phyloP scores from a whole-genome alignment of 2,113 vertebrate genomes.

The Cisticola juncidis region DNA sequence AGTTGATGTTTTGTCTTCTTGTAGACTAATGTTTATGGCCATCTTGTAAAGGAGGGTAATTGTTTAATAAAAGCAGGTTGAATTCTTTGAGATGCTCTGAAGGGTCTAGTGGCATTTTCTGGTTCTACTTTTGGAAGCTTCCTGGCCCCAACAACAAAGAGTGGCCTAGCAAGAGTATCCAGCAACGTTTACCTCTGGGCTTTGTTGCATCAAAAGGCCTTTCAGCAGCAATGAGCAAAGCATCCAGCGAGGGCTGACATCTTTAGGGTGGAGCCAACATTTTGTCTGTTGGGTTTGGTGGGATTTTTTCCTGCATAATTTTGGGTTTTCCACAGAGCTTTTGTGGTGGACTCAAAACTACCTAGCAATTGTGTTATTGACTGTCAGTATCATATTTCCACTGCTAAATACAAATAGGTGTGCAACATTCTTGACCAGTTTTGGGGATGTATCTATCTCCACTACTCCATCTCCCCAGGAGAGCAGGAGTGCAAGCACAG shows the following conservation, averaged over 20 bases:
- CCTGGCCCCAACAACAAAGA: neutral
- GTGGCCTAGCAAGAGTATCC: neutral
- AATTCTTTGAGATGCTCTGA: neutral
- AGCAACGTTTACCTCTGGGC: neutral
- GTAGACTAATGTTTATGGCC: neutral
- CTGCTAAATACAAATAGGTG: neutral
- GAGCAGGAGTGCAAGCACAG: fast-evolving
- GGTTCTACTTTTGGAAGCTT: neutral
- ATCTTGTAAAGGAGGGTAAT: neutral
- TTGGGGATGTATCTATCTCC: no score
- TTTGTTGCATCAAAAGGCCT: neutral
- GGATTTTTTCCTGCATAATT: neutral
- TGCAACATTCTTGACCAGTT: neutral
- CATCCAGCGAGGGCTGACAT: neutral
- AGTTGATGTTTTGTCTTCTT: neutral
- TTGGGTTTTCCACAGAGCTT: neutral
- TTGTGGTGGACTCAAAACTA: neutral
- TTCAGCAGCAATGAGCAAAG: neutral
- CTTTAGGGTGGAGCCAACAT: neutral
- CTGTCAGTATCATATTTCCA: neutral
- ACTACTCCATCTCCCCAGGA: neutral
- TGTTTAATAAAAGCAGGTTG: neutral
- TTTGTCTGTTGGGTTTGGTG: neutral
- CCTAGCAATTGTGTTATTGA: neutral
- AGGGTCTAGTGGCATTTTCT: neutral